These are phyloP conservation scores for Magallana ariakensis DNA, from an alignment of 1,140 invertebrate species.

Conservation along the genomic window DNA sequence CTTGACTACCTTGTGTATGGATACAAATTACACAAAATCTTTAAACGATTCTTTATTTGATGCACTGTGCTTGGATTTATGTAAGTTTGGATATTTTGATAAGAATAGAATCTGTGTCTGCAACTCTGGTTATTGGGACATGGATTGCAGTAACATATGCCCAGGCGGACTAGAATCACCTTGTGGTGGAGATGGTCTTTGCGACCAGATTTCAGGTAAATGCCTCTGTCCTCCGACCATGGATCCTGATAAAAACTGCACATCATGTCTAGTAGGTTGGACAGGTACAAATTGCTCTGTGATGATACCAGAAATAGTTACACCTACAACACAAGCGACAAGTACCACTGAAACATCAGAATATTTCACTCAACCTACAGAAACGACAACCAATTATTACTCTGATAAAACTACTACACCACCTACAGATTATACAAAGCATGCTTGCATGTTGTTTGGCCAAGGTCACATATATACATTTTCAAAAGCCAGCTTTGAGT, in stretches of 20 bases:
- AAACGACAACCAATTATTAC: background rate
- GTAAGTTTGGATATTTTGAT: slow-evolving; percentile 60
- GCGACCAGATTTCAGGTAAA: slow-evolving; percentile 54
- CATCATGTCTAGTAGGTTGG: slow-evolving; percentile 61
- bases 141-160: slow-evolving; percentile 60
- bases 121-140: slow-evolving; percentile 62
- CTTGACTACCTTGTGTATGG: slow-evolving; percentile 51
- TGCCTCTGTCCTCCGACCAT: slow-evolving; percentile 61
- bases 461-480: slow-evolving; percentile 55
- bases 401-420: too few relatives aligned
- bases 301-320: background rate
- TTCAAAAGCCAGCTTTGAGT: slow-evolving; percentile 44
- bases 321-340: background rate
- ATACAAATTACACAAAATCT: slow-evolving; percentile 32
- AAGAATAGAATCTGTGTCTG: slow-evolving; percentile 57
- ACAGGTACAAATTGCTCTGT: slow-evolving; percentile 59
- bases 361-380: background rate
- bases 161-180: slow-evolving; percentile 59
- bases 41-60: slow-evolving; percentile 40
- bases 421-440: too few relatives aligned
- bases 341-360: background rate
- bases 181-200: slow-evolving; percentile 62
- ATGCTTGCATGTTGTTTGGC: slow-evolving; percentile 34
- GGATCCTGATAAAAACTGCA: slow-evolving; percentile 53
- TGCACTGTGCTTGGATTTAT: slow-evolving; percentile 56